Evolutionary conservation across 2,888 invertebrate species (phyloP).

Genomic region (Pedicia rivosa): DNA sequence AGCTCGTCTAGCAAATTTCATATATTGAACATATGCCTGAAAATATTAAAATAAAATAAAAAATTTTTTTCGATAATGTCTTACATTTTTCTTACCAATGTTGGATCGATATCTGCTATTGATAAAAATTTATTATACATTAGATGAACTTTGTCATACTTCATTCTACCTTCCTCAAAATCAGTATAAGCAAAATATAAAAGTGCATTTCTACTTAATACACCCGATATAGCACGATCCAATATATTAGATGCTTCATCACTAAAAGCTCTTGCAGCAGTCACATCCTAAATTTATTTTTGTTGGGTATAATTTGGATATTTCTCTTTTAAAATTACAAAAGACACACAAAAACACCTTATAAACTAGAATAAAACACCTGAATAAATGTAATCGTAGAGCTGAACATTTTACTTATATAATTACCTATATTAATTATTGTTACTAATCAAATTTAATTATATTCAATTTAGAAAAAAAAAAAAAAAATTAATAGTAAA

Average conservation of each 20-base stretch:
- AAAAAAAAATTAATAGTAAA: too few species aligned
- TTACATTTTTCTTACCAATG: slow-evolving; percentile 54
- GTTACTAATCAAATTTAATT: too few species aligned
- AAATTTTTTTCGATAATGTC: background rate
- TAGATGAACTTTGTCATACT: slow-evolving; percentile 89
- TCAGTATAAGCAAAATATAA: slow-evolving; percentile 98
- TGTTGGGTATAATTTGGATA: background rate
- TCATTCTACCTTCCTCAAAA: slow-evolving; percentile 92
- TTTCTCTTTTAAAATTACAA: background rate
- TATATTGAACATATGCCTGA: slow-evolving; percentile 92
- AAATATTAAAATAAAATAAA: slow-evolving; percentile 12
- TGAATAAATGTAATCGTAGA: too few species aligned
- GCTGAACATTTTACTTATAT: too few species aligned
- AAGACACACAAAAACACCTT: too few species aligned
- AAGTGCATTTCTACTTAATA: slow-evolving; percentile 80
- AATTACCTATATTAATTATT: too few species aligned
- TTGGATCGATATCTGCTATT: slow-evolving; percentile 85
- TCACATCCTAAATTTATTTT: slow-evolving; percentile 55
- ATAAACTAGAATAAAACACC: slow-evolving; percentile 4
- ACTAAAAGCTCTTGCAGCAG: slow-evolving; percentile 79
- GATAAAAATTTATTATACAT: slow-evolving; percentile 88
- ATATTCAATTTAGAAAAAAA: too few species aligned
- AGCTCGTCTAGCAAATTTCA: slow-evolving; percentile 94
- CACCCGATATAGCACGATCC: slow-evolving; percentile 80
- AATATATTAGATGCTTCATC: slow-evolving; percentile 92